Evolutionary conservation across 2,113 vertebrate genomes (phyloP), one percentile per base, ranked within the genome.

Genomic region (Neomonachus schauinslandi): DNA sequence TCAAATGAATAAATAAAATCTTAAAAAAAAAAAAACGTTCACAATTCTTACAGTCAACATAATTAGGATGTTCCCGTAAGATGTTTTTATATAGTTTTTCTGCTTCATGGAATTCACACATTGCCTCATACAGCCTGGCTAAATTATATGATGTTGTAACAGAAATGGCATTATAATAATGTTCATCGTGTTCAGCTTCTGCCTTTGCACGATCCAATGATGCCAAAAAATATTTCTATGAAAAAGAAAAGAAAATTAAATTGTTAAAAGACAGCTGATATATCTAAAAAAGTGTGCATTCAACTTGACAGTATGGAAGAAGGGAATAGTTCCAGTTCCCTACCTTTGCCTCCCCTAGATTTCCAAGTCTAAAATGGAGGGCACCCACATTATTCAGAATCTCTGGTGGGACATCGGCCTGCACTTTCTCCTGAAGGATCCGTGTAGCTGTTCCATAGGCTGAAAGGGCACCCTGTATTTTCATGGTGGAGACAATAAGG

Each of bases 41-140:
- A 74, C 86, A 86, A 96, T 97, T 92, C 99, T 99, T 99, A 99
- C 99, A 99, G 98, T 99, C 99, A 65, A 99, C 99, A 0, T 99
- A 99, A 99, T 99, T 99, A 1, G 99, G 99, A 99, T 99, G 99
- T 93, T 99, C 99, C 95, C 99, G 99, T 98, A 99, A 98, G 97
- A 99, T 99, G 98, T 99, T 99, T 99, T 99, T 99, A 98, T 99
- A 99, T 39, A 99, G 99, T 97, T 99, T 99, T 98, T 99, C 99
- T 0, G 99, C 99, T 98, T 99, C 99, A 0, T 99, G 99, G 97
- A 99, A 99, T 99, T 99, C 99, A 97, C 99, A 99, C 99, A 99
- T 99, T 1, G 99, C 99, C 98, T 99, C 99, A 8, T 99, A 99
- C 0, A 99, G 99, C 59, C 99, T 99, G 93, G 99, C 99, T 98